These are phyloP conservation scores for Nixonia krombeini DNA, from an alignment of 1,140 invertebrate species.

Conservation along the genomic window DNA sequence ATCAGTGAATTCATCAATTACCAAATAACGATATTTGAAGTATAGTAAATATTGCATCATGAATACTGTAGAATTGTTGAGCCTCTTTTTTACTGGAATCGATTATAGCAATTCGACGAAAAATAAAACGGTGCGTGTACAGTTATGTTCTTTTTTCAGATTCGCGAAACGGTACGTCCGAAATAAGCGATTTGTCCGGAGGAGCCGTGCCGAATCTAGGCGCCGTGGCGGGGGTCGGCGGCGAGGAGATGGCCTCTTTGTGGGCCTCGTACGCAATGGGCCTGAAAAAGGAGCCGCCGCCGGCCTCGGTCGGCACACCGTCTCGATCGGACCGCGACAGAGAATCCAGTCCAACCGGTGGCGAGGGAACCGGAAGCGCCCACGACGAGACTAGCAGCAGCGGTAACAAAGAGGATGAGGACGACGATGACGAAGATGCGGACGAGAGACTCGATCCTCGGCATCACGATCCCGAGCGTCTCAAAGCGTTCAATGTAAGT, in stretches of 20 bases:
- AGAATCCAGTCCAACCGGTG: slow-evolving; percentile 77
- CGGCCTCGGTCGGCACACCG: slow-evolving; percentile 71
- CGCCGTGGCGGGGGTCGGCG: slow-evolving; percentile 61
- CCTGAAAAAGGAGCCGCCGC: slow-evolving; percentile 76
- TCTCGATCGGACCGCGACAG: slow-evolving; percentile 66
- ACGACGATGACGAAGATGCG: slow-evolving; percentile 93
- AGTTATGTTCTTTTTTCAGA: slow-evolving; percentile 54
- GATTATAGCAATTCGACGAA: slow-evolving; percentile 2
- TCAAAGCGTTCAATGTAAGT: slow-evolving; percentile 97
- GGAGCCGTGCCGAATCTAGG: slow-evolving; percentile 59
- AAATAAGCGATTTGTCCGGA: slow-evolving; percentile 60
- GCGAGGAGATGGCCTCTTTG: slow-evolving; percentile 81
- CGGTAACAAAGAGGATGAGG: slow-evolving; percentile 92
- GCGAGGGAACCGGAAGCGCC: slow-evolving; percentile 78
- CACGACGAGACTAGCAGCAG: slow-evolving; percentile 93
- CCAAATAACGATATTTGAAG: no score
- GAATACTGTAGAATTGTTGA: slow-evolving; percentile 26
- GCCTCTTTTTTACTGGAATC: slow-evolving; percentile 13
- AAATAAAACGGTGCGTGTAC: neutral
- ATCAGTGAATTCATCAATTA: no score
- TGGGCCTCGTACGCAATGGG: slow-evolving; percentile 84
- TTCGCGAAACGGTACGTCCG: slow-evolving; percentile 65
- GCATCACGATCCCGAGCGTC: slow-evolving; percentile 93
- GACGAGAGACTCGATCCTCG: slow-evolving; percentile 90
- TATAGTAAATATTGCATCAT: no score